Conservation (phyloP, 2,797 vertebrate species). For the Spea hammondii region DNA sequence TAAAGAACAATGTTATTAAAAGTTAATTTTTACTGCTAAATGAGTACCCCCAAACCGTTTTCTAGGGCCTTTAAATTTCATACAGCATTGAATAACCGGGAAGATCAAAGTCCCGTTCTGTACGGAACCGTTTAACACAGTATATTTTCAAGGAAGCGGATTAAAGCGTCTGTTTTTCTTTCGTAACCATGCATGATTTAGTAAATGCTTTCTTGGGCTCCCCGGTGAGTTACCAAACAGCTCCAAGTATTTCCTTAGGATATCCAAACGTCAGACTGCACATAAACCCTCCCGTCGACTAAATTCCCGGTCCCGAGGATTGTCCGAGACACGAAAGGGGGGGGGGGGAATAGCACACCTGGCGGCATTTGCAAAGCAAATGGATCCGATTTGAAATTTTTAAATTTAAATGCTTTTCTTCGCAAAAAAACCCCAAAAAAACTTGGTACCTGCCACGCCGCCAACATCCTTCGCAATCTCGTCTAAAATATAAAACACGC, state of each 20-base stretch:
- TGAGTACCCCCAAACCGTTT: not conserved
- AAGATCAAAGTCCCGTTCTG: conserved; percentile 13
- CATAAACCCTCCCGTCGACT: conserved; percentile 56
- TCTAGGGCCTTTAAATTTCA: conserved; percentile 29
- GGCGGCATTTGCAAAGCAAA: conserved; percentile 31
- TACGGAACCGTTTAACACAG: conserved; percentile 25
- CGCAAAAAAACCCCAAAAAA: not conserved
- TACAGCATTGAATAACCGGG: conserved; percentile 33
- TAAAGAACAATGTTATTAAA: too few species aligned
- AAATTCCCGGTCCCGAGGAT: conserved; percentile 57
- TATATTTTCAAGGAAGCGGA: conserved; percentile 50
- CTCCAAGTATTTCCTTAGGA: conserved; percentile 64
- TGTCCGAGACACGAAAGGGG: conserved; percentile 4
- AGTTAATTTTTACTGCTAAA: too few species aligned
- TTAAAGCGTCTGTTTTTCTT: conserved; percentile 54
- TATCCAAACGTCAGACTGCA: conserved; percentile 61
- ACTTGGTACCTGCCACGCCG: conserved; percentile 58
- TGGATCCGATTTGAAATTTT: conserved; percentile 9
- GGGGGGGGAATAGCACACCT: conserved; percentile 35
- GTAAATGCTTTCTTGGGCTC: conserved; percentile 59
- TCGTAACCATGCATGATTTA: conserved; percentile 58
- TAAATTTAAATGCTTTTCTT: conserved; percentile 20
- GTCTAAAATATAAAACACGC: conserved; percentile 62
- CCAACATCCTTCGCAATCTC: conserved; percentile 69
- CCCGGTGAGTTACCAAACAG: conserved; percentile 60